Evolutionary conservation across 2,888 invertebrate species (phyloP).

Genomic region (Xanthorhoe spadicearia): DNA sequence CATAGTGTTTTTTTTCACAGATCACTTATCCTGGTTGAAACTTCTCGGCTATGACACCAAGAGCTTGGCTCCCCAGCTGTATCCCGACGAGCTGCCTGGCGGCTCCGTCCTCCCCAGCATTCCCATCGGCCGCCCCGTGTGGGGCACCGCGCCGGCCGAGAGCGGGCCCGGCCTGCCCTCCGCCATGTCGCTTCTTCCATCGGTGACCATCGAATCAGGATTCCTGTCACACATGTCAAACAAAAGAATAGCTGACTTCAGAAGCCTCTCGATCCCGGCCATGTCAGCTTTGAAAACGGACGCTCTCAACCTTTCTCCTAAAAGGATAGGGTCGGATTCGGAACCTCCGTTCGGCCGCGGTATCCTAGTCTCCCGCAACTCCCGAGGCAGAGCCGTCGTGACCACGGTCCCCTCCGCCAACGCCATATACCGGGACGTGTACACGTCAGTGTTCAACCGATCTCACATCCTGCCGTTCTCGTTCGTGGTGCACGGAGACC

Average conservation of each 20-base stretch:
- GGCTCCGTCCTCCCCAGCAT: constrained; percentile 88
- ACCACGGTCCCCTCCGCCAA: constrained; percentile 95
- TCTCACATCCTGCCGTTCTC: constrained; percentile 94
- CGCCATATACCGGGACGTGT: constrained; percentile 95
- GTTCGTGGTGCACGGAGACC: constrained; percentile 93
- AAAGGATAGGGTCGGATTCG: constrained; percentile 91
- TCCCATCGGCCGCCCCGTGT: constrained; percentile 82
- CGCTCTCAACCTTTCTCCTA: constrained; percentile 89
- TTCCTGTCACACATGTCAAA: constrained; percentile 92
- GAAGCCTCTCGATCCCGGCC: constrained; percentile 90
- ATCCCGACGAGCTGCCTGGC: constrained; percentile 88
- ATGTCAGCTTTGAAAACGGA: constrained; percentile 92
- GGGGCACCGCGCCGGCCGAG: constrained; percentile 83
- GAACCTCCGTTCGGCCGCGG: constrained; percentile 95
- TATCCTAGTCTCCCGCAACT: constrained; percentile 92
- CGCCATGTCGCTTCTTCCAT: constrained; percentile 87
- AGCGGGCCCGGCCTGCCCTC: constrained; percentile 84
- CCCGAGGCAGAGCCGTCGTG: constrained; percentile 91
- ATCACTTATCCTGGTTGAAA: constrained; percentile 94
- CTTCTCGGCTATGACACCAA: constrained; percentile 93
- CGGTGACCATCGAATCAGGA: constrained; percentile 92
- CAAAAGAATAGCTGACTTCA: constrained; percentile 90
- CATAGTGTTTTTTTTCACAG: constrained; percentile 75
- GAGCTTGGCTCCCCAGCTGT: constrained; percentile 94
- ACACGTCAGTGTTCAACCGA: constrained; percentile 96